Evolutionary conservation across 2,888 invertebrate species (phyloP).

Genomic region (Macrosiphum euphorbiae): DNA sequence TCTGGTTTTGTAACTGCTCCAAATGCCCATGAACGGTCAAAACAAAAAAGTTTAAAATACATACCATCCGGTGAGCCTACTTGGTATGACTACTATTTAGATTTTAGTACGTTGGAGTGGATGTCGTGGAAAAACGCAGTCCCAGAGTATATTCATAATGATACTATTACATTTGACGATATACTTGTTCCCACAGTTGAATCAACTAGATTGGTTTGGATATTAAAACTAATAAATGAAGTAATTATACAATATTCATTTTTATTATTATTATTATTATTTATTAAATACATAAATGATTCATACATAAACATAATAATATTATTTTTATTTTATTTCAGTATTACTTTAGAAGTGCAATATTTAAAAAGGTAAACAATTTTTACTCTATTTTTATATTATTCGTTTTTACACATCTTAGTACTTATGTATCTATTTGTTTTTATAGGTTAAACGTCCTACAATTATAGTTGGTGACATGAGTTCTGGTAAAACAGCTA

Average conservation of each 20-base stretch:
- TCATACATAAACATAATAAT: background rate
- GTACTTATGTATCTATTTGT: slow-evolving; percentile 34
- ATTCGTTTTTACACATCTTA: background rate
- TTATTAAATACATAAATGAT: background rate
- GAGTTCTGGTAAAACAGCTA: slow-evolving; percentile 93
- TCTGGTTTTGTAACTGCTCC: slow-evolving; percentile 73
- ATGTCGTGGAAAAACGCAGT: slow-evolving; percentile 88
- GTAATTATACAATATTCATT: slow-evolving; percentile 70
- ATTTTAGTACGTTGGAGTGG: slow-evolving; percentile 79
- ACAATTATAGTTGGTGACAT: slow-evolving; percentile 90
- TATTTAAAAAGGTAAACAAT: slow-evolving; percentile 57
- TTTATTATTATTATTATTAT: background rate
- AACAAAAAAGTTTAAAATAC: slow-evolving; percentile 70
- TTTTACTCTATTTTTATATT: background rate
- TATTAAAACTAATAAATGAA: slow-evolving; percentile 82
- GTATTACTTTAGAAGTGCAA: slow-evolving; percentile 58
- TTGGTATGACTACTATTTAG: slow-evolving; percentile 87
- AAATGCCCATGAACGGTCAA: slow-evolving; percentile 77
- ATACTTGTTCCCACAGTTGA: slow-evolving; percentile 88
- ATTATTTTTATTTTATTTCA: slow-evolving; percentile 23
- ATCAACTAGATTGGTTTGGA: slow-evolving; percentile 84
- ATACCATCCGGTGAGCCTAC: slow-evolving; percentile 73
- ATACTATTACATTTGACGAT: slow-evolving; percentile 75
- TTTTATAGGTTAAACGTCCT: slow-evolving; percentile 78
- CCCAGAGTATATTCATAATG: slow-evolving; percentile 81